These are phyloP conservation scores for Origma solitaria DNA, from an alignment of 2,113 vertebrate species.

Conservation along the genomic window DNA sequence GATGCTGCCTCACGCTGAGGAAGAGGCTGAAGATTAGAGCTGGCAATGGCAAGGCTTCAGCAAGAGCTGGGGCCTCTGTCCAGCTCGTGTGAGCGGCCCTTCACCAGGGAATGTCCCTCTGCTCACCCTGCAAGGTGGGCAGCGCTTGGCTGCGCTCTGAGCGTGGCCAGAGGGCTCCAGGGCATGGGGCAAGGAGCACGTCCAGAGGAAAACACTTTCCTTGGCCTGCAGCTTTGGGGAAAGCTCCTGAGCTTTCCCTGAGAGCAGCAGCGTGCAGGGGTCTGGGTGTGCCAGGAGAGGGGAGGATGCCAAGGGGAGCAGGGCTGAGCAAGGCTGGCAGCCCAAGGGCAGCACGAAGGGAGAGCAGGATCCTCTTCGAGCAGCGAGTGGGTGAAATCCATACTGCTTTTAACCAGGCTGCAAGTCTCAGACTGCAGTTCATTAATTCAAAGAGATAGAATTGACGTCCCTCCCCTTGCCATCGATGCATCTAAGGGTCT, in stretches of 20 bases:
- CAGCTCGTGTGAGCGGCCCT: not conserved
- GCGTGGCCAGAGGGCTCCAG: not conserved
- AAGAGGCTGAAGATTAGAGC: not conserved
- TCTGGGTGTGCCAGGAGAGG: not conserved
- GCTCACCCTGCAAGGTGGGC: not conserved
- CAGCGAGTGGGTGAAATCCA: not conserved
- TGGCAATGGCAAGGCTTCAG: not conserved
- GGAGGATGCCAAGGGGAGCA: not conserved
- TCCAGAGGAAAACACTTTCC: fast-evolving
- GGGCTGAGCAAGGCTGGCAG: not conserved
- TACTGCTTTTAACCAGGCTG: constrained; percentile 39
- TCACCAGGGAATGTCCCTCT: fast-evolving
- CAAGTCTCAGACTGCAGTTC: constrained; percentile 55
- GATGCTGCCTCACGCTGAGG: not conserved
- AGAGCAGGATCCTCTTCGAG: not conserved
- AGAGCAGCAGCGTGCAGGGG: fast-evolving
- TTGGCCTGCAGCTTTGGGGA: not conserved
- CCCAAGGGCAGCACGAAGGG: fast-evolving
- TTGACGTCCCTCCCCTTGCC: constrained; percentile 20
- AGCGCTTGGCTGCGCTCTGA: fast-evolving
- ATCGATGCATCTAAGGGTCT: constrained; percentile 58
- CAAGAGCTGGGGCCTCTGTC: not conserved
- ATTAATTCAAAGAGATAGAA: constrained; percentile 62
- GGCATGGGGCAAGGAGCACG: fast-evolving
- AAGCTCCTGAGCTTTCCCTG: not conserved